phyloP scores from a whole-genome alignment of 1,140 invertebrate genomes.

The Trichogramma pretiosum region DNA sequence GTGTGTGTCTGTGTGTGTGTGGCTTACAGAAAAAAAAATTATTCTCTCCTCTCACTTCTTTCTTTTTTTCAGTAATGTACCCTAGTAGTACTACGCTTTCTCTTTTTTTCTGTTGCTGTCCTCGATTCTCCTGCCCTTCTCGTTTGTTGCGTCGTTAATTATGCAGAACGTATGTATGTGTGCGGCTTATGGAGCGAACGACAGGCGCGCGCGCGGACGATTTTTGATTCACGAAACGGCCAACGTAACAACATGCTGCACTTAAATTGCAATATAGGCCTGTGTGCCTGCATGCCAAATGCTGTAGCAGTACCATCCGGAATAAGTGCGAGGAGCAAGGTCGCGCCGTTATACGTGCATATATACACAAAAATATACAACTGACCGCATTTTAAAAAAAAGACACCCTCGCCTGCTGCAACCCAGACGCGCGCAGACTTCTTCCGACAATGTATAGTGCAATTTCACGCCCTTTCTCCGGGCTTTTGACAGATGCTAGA shows the following conservation, averaged over 20 bases:
- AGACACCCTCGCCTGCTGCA: background rate
- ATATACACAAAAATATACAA: background rate
- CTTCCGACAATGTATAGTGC: background rate
- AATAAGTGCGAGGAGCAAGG: no score
- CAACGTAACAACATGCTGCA: no score
- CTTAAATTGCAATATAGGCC: no score
- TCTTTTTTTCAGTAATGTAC: no score
- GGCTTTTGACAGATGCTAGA: no score
- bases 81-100: no score
- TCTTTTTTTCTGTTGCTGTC: constrained; percentile 6
- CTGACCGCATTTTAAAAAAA: no score
- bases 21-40: no score
- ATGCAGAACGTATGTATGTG: constrained; percentile 1
- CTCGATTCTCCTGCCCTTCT: constrained; percentile 17
- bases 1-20: constrained; percentile 16
- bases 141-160: constrained; percentile 15
- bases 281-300: no score
- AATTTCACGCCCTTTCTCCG: constrained; percentile 5
- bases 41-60: background rate
- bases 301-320: no score
- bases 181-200: background rate
- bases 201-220: background rate
- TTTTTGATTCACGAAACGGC: background rate
- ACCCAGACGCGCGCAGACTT: background rate
- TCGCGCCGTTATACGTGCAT: background rate